Percentiles rank a stretch among this genome's conserved stretches.
These are phyloP conservation scores for Cygnus atratus DNA, from an alignment of 2,113 vertebrate genomes.

Conservation along the genomic window DNA sequence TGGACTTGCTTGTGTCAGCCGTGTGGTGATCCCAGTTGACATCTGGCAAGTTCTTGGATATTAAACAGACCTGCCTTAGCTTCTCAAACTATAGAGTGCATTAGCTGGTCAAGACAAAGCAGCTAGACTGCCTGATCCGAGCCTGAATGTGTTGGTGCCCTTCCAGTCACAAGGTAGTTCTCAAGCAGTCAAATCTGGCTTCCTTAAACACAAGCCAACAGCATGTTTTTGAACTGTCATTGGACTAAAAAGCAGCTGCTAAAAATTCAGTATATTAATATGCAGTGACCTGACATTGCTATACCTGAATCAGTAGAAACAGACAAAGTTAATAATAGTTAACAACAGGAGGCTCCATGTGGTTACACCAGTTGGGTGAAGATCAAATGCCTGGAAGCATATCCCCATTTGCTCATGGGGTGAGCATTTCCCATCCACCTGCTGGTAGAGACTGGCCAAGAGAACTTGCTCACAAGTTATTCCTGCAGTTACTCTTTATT, in stretches of 20 bases:
- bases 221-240: conserved; percentile 33
- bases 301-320: conserved; percentile 49
- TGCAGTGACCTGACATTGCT: conserved; percentile 7
- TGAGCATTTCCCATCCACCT: not conserved
- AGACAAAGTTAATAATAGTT: conserved; percentile 53
- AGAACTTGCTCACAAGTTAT: not conserved
- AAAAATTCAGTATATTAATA: conserved; percentile 39
- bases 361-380: conserved; percentile 34
- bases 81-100: not conserved
- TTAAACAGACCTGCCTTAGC: not conserved
- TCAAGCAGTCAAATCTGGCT: not conserved
- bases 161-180: not conserved
- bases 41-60: not conserved
- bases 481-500: not conserved
- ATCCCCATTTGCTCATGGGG: conserved; percentile 46
- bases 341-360: conserved; percentile 2
- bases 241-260: conserved; percentile 29
- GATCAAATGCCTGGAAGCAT: conserved; percentile 52
- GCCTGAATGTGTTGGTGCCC: not conserved
- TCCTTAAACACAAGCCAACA: conserved; percentile 2
- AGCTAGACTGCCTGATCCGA: not conserved
- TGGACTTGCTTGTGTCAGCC: no score
- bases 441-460: conserved; percentile 8
- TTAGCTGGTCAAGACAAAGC: not conserved
- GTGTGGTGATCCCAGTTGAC: no score